Evolutionary conservation across 2,797 vertebrate genomes (phyloP).

Genomic region (Emydoidea blandingii): DNA sequence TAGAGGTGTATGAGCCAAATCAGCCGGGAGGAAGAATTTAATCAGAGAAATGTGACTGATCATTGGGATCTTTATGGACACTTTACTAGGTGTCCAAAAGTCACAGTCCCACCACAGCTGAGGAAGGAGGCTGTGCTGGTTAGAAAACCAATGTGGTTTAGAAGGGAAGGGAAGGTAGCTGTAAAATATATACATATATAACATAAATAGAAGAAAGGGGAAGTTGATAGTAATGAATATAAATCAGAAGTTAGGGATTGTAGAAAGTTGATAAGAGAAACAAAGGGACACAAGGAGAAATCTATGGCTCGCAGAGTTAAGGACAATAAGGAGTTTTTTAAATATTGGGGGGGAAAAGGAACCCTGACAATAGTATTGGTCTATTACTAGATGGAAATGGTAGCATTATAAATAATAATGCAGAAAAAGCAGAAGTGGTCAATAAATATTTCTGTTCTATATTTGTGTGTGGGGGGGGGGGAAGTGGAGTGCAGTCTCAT

Average conservation of each 20-base stretch:
- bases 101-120: no score
- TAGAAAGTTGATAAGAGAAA: not conserved
- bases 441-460: not conserved
- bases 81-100: not conserved
- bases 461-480: no score
- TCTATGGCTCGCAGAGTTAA: not conserved
- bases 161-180: not conserved
- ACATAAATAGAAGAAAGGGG: not conserved
- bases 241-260: not conserved
- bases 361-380: not conserved
- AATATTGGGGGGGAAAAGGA: not conserved
- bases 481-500: not conserved
- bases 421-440: not conserved
- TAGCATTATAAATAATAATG: not conserved
- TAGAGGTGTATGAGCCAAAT: not conserved
- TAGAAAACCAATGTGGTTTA: not conserved
- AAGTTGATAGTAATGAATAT: not conserved
- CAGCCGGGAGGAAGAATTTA: not conserved
- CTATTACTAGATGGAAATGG: not conserved
- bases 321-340: not conserved
- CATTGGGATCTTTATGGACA: not conserved
- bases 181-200: not conserved
- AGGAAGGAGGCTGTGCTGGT: not conserved
- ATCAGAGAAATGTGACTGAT: not conserved
- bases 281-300: not conserved